Conservation (phyloP, 2,113 vertebrate species). For the Phodopus roborovskii region DNA sequence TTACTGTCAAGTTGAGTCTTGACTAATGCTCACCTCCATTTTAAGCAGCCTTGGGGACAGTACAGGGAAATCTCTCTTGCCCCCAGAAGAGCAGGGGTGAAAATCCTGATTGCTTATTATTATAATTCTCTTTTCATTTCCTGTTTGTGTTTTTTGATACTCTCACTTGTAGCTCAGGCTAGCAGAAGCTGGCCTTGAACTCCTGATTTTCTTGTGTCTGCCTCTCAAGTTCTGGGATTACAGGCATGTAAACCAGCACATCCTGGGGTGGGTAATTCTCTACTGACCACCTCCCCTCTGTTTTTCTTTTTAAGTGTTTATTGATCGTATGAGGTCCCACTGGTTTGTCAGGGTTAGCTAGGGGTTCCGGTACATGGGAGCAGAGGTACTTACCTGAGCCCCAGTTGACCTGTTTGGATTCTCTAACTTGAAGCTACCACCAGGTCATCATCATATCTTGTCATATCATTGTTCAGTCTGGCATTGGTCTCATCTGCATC, state of each 20-base stretch:
- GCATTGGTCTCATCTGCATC: not conserved
- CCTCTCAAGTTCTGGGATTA: not conserved
- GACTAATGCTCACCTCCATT: not conserved
- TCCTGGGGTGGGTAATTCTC: not conserved
- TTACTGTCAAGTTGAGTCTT: not conserved
- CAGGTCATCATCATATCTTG: not conserved
- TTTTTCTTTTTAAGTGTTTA: not conserved
- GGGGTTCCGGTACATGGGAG: not conserved
- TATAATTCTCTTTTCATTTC: not conserved
- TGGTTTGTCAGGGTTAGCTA: not conserved
- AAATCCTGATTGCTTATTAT: not conserved
- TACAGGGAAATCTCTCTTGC: too few relatives aligned
- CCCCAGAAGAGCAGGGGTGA: not conserved
- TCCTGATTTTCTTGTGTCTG: not conserved
- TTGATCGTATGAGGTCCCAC: not conserved
- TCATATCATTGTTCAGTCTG: not conserved
- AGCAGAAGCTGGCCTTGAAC: not conserved
- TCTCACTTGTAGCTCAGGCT: not conserved
- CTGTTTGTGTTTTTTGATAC: not conserved
- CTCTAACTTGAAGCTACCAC: not conserved
- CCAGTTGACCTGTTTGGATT: not conserved
- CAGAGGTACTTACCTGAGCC: not conserved
- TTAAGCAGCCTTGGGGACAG: not conserved
- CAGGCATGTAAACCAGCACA: not conserved
- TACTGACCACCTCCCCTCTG: not conserved